Conservation (phyloP, 2,888 invertebrate species). For the Drosophila formosana region DNA sequence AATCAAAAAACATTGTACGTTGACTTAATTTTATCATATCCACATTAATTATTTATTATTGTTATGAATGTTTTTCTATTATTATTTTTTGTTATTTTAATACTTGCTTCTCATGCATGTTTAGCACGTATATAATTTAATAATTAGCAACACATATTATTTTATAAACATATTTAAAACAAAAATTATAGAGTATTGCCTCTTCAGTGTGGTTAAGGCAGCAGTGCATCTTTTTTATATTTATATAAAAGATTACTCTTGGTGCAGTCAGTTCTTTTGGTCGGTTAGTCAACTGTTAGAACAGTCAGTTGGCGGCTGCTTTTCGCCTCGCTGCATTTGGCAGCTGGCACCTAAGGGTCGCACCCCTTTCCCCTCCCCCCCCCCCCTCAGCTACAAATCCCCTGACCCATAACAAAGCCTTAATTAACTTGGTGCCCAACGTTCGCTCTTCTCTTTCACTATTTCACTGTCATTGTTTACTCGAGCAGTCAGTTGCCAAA, state of each 20-base stretch:
- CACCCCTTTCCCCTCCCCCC: slow-evolving; percentile 2
- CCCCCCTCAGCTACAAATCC: not conserved
- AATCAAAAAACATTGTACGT: too few species aligned
- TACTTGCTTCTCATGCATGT: too few species aligned
- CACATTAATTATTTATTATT: too few species aligned
- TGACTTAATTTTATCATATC: too few species aligned
- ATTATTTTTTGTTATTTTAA: too few species aligned
- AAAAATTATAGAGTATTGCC: not conserved
- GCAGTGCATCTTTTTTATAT: slow-evolving; percentile 13
- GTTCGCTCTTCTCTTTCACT: slow-evolving; percentile 10
- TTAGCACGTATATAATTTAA: too few species aligned
- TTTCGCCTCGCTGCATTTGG: slow-evolving; percentile 41
- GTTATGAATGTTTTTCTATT: too few species aligned
- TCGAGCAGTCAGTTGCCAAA: slow-evolving; percentile 39
- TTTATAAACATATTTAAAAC: too few species aligned
- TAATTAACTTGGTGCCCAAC: slow-evolving; percentile 69
- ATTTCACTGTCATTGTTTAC: slow-evolving; percentile 52
- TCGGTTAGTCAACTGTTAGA: slow-evolving; percentile 19
- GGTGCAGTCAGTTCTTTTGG: slow-evolving; percentile 9
- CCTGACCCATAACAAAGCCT: slow-evolving; percentile 9
- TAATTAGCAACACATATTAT: too few species aligned
- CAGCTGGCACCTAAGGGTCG: slow-evolving; percentile 37
- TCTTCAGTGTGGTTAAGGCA: not conserved
- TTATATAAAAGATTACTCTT: slow-evolving; percentile 41
- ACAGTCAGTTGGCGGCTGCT: slow-evolving; percentile 20